These are phyloP conservation scores for Corvus hawaiiensis DNA, from an alignment of 2,113 vertebrate species.

Conservation along the genomic window DNA sequence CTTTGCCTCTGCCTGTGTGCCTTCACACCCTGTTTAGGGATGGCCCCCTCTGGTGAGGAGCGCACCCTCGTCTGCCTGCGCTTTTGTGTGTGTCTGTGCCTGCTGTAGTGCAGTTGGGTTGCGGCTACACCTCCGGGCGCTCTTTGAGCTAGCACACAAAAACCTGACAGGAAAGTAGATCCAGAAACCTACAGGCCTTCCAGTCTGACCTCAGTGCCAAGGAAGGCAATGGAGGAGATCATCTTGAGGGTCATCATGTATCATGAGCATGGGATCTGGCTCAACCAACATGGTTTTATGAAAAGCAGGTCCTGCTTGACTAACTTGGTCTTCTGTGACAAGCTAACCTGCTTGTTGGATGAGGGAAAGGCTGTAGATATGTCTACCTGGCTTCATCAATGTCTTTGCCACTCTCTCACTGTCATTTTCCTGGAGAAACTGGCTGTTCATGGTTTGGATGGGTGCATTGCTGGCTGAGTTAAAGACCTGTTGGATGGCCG, in stretches of 20 bases:
- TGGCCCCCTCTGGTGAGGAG: no score
- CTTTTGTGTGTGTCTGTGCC: no score
- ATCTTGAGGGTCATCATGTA: not conserved
- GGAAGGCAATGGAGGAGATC: not conserved
- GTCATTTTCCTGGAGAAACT: not conserved
- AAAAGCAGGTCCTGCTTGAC: not conserved
- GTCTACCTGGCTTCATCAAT: not conserved
- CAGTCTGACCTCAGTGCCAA: not conserved
- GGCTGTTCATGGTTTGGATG: not conserved
- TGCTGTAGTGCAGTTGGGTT: no score
- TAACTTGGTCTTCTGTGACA: not conserved
- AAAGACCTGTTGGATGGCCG: rapidly evolving
- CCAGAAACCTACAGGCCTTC: not conserved
- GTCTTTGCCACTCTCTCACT: not conserved
- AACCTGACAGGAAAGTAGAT: not conserved
- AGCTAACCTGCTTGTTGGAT: not conserved
- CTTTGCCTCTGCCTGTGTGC: no score
- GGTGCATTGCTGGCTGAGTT: not conserved
- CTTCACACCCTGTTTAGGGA: no score
- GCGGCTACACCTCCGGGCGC: no score
- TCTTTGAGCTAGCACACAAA: no score
- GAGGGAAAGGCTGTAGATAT: not conserved
- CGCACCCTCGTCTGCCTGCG: no score
- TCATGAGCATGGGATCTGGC: no score
- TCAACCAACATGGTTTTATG: not conserved